A percentile compares a stretch with the other conserved stretches of the same genome.
phyloP scores from a whole-genome alignment of 2,797 vertebrate species.

The Poecilia gillii region DNA sequence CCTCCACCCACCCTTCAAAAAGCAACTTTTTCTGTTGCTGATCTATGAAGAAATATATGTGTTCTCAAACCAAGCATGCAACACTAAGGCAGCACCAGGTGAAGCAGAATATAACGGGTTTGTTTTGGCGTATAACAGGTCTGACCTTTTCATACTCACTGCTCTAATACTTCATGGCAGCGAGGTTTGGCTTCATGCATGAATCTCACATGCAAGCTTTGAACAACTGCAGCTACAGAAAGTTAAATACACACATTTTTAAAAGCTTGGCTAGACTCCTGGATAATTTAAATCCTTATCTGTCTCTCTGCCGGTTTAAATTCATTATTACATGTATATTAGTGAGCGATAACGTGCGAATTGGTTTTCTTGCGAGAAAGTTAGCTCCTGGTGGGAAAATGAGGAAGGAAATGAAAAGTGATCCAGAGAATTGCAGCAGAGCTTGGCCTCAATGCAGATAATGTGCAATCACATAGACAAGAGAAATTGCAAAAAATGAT shows the following conservation, averaged over 20 bases:
- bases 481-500: conserved; percentile 8
- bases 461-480: conserved; percentile 10
- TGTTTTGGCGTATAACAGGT: conserved; percentile 34
- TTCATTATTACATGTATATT: conserved; percentile 70
- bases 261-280: conserved; percentile 36
- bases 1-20: conserved; percentile 6
- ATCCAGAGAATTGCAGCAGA: conserved; percentile 53
- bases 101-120: conserved; percentile 34
- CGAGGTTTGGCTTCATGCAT: conserved; percentile 33
- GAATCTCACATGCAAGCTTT: conserved; percentile 61
- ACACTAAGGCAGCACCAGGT: conserved; percentile 33
- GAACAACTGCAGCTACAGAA: conserved; percentile 20
- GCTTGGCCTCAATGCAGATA: conserved; percentile 37
- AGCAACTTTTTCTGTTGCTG: conserved; percentile 26
- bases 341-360: conserved; percentile 59
- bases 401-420: conserved; percentile 60
- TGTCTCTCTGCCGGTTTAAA: conserved; percentile 55
- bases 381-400: conserved; percentile 61
- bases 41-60: conserved; percentile 26
- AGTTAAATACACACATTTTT: conserved; percentile 30
- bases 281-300: conserved; percentile 50
- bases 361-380: conserved; percentile 61
- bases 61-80: conserved; percentile 31
- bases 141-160: conserved; percentile 71
- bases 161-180: conserved; percentile 60